These are phyloP conservation scores for Tetragonisca angustula DNA, from an alignment of 2,888 invertebrate genomes.

Conservation along the genomic window DNA sequence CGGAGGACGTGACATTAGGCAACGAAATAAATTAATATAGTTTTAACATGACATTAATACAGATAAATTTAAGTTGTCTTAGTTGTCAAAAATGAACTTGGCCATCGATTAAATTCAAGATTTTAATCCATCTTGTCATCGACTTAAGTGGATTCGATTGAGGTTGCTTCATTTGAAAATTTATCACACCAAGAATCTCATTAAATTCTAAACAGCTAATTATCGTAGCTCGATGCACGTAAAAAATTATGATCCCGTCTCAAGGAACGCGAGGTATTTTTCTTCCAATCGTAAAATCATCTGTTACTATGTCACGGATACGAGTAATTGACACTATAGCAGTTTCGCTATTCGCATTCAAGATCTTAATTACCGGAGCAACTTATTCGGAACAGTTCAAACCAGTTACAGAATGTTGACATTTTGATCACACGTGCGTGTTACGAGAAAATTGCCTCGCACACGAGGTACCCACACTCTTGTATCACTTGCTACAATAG, in stretches of 20 bases:
- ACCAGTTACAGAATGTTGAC: conserved; percentile 1
- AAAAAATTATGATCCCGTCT: background rate
- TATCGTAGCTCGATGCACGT: background rate
- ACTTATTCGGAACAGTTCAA: background rate
- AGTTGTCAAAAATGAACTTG: no score
- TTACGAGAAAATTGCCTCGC: background rate
- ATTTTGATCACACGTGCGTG: background rate
- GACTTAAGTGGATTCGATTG: no score
- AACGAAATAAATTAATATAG: no score
- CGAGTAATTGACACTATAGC: background rate
- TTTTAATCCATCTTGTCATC: no score
- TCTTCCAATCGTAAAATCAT: no score
- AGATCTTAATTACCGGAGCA: background rate
- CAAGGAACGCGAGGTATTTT: background rate
- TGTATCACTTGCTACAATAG: background rate
- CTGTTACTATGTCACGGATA: background rate
- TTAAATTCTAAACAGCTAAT: background rate
- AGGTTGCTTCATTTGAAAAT: no score
- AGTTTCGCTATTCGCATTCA: background rate
- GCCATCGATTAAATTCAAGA: no score
- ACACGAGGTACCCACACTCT: background rate
- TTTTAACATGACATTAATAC: no score
- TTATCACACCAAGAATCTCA: background rate
- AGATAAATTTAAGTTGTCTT: no score
- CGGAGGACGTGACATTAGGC: no score